A percentile compares a stretch with the other conserved stretches of the same genome.
Evolutionary conservation across 2,888 invertebrate genomes (phyloP).

Genomic region (Bombyx huttoni): DNA sequence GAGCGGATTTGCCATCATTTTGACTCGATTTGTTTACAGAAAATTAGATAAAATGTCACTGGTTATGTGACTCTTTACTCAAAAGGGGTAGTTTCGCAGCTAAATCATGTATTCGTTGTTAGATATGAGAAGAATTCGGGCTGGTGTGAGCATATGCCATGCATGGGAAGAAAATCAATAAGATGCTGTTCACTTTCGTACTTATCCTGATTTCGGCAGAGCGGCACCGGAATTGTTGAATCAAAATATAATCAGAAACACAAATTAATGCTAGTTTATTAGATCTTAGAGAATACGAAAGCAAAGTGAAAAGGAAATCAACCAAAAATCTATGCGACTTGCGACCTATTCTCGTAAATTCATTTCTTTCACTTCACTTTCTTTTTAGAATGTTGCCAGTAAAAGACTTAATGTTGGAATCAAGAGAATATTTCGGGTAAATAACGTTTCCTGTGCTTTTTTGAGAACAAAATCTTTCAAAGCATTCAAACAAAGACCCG

Average conservation of each 20-base stretch:
- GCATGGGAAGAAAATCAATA: conserved; percentile 73
- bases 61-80: conserved; percentile 27
- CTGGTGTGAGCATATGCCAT: conserved; percentile 71
- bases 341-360: conserved; percentile 72
- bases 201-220: conserved; percentile 55
- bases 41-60: conserved; percentile 42
- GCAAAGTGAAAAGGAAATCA: conserved; percentile 72
- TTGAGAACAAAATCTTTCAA: too few relatives aligned
- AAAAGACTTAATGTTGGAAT: not conserved
- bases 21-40: conserved; percentile 46
- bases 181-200: conserved; percentile 69
- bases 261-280: conserved; percentile 65
- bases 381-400: conserved; percentile 65
- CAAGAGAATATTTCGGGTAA: not conserved
- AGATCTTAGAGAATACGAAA: conserved; percentile 66
- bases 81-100: conserved; percentile 32
- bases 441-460: too few relatives aligned
- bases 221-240: conserved; percentile 50
- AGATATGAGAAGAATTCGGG: conserved; percentile 62
- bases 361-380: conserved; percentile 71
- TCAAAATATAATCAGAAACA: conserved; percentile 59
- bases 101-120: conserved; percentile 42
- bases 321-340: conserved; percentile 71
- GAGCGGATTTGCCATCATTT: conserved; percentile 70
- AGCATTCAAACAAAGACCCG: too few relatives aligned